Evolutionary conservation across 2,113 vertebrate species (phyloP).

Genomic region (Heteronetta atricapilla): DNA sequence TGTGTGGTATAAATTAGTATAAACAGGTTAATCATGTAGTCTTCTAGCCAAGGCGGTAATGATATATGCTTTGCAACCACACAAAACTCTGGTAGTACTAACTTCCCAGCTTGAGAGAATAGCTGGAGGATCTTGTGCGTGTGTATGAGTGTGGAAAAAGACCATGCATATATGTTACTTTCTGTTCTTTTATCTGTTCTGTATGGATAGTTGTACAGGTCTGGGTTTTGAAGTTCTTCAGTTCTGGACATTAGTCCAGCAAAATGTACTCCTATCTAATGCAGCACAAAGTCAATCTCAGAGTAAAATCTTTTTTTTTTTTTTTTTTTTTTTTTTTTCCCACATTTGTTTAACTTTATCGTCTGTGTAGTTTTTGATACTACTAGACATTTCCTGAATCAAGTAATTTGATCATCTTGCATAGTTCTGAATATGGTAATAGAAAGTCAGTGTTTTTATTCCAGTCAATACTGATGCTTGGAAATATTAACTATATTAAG

Average conservation of each 20-base stretch:
- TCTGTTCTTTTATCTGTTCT: not conserved
- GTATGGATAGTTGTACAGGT: not conserved
- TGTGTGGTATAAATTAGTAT: not conserved
- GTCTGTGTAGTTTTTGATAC: not conserved
- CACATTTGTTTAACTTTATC: not conserved
- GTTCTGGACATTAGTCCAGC: not conserved
- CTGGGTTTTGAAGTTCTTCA: not conserved
- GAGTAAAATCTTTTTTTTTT: not conserved
- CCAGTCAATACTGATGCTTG: not conserved
- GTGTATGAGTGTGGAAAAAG: not conserved
- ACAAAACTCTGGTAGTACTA: not conserved
- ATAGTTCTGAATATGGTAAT: not conserved
- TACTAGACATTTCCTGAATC: not conserved
- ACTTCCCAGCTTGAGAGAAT: not conserved
- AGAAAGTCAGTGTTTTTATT: not conserved
- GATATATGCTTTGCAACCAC: not conserved
- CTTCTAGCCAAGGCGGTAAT: not conserved
- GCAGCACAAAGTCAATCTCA: not conserved
- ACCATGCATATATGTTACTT: not conserved
- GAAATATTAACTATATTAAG: not conserved
- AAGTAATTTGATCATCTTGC: not conserved
- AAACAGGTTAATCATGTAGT: not conserved
- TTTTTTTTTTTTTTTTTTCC: rapidly evolving
- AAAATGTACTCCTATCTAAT: not conserved
- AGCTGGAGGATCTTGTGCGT: not conserved